These are phyloP conservation scores for Percina caprodes DNA, from an alignment of 2,113 vertebrate genomes.

Conservation along the genomic window DNA sequence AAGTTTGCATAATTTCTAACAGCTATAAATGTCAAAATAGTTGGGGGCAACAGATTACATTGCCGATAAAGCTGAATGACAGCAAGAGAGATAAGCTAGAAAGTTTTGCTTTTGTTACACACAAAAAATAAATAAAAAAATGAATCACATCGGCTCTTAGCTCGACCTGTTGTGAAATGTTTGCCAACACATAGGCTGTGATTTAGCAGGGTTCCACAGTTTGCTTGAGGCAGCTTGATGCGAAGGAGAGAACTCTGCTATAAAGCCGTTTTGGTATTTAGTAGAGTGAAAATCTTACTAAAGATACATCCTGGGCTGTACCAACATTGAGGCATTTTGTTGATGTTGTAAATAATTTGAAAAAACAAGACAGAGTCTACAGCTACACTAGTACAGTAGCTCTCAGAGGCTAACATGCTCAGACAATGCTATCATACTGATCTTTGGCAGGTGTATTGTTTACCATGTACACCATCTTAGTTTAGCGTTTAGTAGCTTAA, in stretches of 20 bases:
- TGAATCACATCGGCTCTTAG: slow-evolving; percentile 27
- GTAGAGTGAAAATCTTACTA: slow-evolving; percentile 12
- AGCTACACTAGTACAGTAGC: background rate
- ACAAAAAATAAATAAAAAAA: background rate
- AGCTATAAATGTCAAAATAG: background rate
- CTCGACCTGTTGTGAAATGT: slow-evolving; percentile 40
- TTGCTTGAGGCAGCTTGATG: slow-evolving; percentile 47
- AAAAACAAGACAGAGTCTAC: background rate
- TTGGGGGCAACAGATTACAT: background rate
- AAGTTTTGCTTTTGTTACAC: slow-evolving; percentile 10
- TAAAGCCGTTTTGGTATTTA: background rate
- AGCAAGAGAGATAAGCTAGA: background rate
- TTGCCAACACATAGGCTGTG: slow-evolving; percentile 37
- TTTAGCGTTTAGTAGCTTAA: background rate
- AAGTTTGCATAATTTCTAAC: background rate
- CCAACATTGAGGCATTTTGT: background rate
- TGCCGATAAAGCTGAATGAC: background rate
- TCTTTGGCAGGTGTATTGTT: background rate
- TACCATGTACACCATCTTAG: background rate
- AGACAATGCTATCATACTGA: background rate
- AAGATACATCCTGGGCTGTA: background rate
- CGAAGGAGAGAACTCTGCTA: slow-evolving; percentile 6
- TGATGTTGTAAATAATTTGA: slow-evolving; percentile 14
- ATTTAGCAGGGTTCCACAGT: slow-evolving; percentile 25
- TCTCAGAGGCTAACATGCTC: background rate